Conservation (phyloP, 2,113 vertebrate species). For the Probosciger aterrimus region DNA sequence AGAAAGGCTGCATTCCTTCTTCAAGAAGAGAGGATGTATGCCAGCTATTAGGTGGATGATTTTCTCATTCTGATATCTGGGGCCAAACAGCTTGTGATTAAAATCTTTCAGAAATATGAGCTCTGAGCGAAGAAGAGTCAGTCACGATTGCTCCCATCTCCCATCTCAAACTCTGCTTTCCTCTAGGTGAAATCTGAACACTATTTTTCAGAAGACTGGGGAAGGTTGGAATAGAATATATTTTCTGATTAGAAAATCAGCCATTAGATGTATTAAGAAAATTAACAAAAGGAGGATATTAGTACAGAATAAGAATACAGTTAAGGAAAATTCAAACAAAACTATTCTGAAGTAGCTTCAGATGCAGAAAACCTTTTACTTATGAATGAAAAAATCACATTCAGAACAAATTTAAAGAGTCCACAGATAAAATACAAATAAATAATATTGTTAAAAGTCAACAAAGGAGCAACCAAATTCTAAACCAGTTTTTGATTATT, state of each 20-base stretch:
- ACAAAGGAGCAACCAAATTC: neutral
- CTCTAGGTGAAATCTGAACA: neutral
- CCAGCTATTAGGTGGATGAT: neutral
- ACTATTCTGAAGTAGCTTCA: neutral
- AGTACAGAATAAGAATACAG: neutral
- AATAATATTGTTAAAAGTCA: neutral
- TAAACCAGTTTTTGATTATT: neutral
- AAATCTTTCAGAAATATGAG: neutral
- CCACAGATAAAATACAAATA: neutral
- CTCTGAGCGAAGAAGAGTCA: neutral
- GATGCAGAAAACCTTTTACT: neutral
- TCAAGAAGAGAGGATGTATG: neutral
- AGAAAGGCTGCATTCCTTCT: neutral
- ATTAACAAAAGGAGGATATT: neutral
- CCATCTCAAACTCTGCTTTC: neutral
- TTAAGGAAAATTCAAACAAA: neutral
- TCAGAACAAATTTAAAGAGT: neutral
- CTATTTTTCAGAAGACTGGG: neutral
- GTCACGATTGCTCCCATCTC: neutral
- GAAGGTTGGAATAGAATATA: neutral
- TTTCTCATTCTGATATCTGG: neutral
- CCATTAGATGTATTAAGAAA: neutral
- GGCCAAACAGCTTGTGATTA: neutral
- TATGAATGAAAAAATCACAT: neutral
- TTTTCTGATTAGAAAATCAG: neutral